Percentiles rank a stretch among this genome's conserved stretches.
phyloP scores from a whole-genome alignment of 2,113 vertebrate species.

The Apeltes quadracus region DNA sequence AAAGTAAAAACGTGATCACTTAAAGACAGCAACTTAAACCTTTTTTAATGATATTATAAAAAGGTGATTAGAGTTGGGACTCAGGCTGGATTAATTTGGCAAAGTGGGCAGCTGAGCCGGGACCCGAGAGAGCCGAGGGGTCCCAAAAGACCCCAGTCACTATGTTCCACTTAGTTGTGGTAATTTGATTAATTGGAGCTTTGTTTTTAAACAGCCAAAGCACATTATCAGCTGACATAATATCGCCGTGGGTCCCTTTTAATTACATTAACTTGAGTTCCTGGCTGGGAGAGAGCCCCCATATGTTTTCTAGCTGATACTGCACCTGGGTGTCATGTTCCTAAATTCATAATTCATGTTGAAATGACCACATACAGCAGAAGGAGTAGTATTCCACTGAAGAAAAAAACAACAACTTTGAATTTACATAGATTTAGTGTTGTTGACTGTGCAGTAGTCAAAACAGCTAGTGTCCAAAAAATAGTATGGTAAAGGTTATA shows the following conservation, averaged over 20 bases:
- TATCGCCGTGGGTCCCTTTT: neutral
- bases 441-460: neutral
- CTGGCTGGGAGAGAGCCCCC: neutral
- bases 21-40: neutral
- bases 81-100: slow-evolving; percentile 6
- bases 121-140: neutral
- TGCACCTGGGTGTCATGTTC: neutral
- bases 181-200: slow-evolving; percentile 31
- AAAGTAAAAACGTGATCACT: neutral
- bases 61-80: slow-evolving; percentile 4
- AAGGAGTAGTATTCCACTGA: no score
- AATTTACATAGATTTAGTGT: no score
- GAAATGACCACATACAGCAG: no score
- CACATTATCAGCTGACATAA: slow-evolving; percentile 11
- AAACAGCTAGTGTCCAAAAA: neutral
- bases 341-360: neutral
- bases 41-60: neutral
- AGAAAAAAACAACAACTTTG: no score
- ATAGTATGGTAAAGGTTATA: neutral
- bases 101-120: slow-evolving; percentile 17
- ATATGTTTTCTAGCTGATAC: neutral
- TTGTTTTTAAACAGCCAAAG: slow-evolving; percentile 11
- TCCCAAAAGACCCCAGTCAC: slow-evolving; percentile 6
- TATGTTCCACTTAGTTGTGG: slow-evolving; percentile 7
- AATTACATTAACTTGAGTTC: neutral